phyloP scores from a whole-genome alignment of 30 jellyfish, hydroid and myxozoan species.

The Mastigias papua region DNA sequence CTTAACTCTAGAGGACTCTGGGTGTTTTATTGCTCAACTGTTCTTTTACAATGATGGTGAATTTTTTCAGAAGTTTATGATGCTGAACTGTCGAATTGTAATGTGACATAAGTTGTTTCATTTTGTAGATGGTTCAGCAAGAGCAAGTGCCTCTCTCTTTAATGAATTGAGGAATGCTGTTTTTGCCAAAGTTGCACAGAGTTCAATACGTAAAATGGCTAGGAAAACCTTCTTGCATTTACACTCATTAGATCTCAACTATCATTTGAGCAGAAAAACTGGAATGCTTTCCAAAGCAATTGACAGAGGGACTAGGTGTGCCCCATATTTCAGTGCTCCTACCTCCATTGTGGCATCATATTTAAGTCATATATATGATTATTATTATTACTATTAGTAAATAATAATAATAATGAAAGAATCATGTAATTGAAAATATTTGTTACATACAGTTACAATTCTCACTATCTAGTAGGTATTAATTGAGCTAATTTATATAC shows the following conservation, averaged over 20 bases:
- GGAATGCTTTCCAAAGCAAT: conserved; percentile 99
- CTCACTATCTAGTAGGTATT: too few species aligned
- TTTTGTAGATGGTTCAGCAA: conserved; percentile 93
- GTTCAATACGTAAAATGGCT: conserved; percentile 91
- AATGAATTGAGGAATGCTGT: conserved; percentile 97
- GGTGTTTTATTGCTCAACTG: not conserved
- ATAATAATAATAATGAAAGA: too few species aligned
- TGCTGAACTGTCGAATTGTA: too few species aligned
- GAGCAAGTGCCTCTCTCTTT: conserved; percentile 93
- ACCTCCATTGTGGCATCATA: not conserved
- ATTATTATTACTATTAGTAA: too few species aligned
- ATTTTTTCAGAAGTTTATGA: too few species aligned
- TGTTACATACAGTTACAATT: too few species aligned
- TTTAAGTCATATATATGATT: too few species aligned
- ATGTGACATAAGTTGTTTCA: too few species aligned
- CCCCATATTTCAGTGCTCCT: not conserved
- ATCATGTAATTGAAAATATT: too few species aligned
- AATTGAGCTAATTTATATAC: too few species aligned
- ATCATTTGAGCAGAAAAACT: conserved; percentile 90
- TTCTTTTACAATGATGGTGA: too few species aligned
- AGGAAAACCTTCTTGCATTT: conserved; percentile 86
- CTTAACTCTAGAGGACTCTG: not conserved
- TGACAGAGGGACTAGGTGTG: conserved; percentile 99
- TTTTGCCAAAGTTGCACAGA: conserved; percentile 97
- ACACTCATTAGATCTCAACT: conserved; percentile 93